These are phyloP conservation scores for Phalangium opilio DNA, from an alignment of 2,888 invertebrate genomes.

Conservation along the genomic window DNA sequence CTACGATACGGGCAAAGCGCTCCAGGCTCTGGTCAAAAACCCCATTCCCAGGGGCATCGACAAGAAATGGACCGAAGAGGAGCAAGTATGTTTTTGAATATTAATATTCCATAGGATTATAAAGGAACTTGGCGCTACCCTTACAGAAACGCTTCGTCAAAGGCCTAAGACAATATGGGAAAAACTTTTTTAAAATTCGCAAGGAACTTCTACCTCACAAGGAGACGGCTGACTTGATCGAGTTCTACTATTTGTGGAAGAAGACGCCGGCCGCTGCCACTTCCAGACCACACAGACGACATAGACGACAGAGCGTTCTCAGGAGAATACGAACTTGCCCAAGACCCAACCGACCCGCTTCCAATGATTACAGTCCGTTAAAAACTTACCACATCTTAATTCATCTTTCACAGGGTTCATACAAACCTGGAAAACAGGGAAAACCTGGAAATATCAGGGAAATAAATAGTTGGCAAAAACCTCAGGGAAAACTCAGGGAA, in stretches of 20 bases:
- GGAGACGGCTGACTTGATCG: conserved; percentile 91
- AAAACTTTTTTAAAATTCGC: conserved; percentile 94
- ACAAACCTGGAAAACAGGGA: no score
- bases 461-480: no score
- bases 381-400: no score
- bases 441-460: no score
- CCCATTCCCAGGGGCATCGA: conserved; percentile 93
- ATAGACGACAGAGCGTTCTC: conserved; percentile 52
- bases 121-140: no score
- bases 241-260: conserved; percentile 99
- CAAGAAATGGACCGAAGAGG: conserved; percentile 96
- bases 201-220: conserved; percentile 93
- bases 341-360: conserved; percentile 27
- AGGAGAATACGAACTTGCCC: conserved; percentile 48
- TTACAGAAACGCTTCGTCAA: conserved; percentile 90
- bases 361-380: conserved; percentile 32
- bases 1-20: conserved; percentile 89
- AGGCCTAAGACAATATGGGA: conserved; percentile 93
- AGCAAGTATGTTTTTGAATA: conserved; percentile 45
- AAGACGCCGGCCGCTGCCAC: conserved; percentile 96
- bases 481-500: no score
- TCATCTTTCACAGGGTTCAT: no score
- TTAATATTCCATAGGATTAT: no score
- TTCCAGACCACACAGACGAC: conserved; percentile 79
- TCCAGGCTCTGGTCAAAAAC: conserved; percentile 90